Evolutionary conservation across 2,797 vertebrate genomes (phyloP).

Genomic region (Galago senegalensis): DNA sequence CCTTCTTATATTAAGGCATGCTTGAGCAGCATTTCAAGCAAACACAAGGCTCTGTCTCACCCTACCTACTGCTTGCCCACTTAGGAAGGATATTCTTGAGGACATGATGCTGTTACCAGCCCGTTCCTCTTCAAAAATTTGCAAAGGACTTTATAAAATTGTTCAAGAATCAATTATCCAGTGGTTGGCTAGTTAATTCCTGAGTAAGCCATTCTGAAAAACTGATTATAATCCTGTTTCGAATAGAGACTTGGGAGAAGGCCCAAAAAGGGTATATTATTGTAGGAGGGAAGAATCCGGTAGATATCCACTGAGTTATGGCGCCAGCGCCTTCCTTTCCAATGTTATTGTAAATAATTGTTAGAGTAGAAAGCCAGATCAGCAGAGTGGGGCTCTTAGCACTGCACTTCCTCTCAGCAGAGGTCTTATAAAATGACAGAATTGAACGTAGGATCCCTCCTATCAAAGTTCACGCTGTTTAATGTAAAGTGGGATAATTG

Average conservation of each 20-base stretch:
- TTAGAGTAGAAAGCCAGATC: conserved; percentile 41
- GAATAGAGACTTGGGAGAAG: conserved; percentile 65
- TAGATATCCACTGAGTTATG: conserved; percentile 58
- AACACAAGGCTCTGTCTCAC: background rate
- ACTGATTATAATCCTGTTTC: conserved; percentile 71
- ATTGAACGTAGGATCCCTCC: background rate
- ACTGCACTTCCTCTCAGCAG: background rate
- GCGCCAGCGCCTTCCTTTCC: conserved; percentile 69
- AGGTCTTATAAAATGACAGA: background rate
- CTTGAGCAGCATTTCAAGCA: background rate
- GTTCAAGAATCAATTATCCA: conserved; percentile 35
- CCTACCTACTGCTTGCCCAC: background rate
- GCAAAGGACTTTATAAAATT: background rate
- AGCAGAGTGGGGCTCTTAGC: background rate
- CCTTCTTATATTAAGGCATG: background rate
- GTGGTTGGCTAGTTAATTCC: conserved; percentile 61
- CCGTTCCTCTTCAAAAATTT: conserved; percentile 8
- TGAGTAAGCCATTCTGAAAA: conserved; percentile 69
- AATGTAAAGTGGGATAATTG: background rate
- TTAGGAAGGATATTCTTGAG: conserved; percentile 24
- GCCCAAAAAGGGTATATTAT: conserved; percentile 66
- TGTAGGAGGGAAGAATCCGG: conserved; percentile 56
- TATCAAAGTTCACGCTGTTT: background rate
- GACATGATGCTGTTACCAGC: background rate
- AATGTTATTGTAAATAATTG: conserved; percentile 61